Base-by-base conservation (phyloP, 2,888 invertebrate genomes). In the Drosophila setosimentum region DNA sequence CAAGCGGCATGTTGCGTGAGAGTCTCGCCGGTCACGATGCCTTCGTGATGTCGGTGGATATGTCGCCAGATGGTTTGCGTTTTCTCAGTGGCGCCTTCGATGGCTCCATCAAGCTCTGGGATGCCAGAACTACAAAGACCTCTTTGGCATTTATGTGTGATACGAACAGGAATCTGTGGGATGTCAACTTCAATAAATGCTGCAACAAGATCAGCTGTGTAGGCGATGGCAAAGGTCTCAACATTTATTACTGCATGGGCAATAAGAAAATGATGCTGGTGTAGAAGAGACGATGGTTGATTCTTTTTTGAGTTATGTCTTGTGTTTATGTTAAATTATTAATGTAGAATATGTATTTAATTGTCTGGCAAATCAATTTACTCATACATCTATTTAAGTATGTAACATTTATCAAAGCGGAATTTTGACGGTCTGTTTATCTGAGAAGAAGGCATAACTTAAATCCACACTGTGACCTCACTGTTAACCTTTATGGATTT, bases 31-130 rank as follows among this genome's bases (percentile, higher is more conserved):
- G 54, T 1, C 76, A 80, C 21, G 57, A 65, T 0, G 35, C 60
- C 0, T 10, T 6, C 18, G 76, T 76, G 0, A 67, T 73, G 83
- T 73, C 83, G 0, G 63, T 76, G 30, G 53, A 61, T 27, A 27
- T 35, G 0, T 70, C 76, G 16, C 53, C 66, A 2, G 64, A 76
- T 65, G 80, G 63, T 0, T 27, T 27, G 24, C 51, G 58, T 1
- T 68, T 80, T 24, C 59, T 62, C 0, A 73, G 83, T 24, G 83
- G 72, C 3, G 58, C 49, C 6, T 50, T 29, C 30, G 66, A 83
- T 53, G 76, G 80, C 11, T 61, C 55, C 18, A 49, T 79, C 18
- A 72, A 64, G n/a, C 32, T 80, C 0, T 83, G 83, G 83, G 80
- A 82, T 37, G 16, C 16, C 3, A 29, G 80, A 11, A 51, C 24